Base-by-base conservation (phyloP, 1,140 invertebrate species). In the Drosophila triauraria region DNA sequence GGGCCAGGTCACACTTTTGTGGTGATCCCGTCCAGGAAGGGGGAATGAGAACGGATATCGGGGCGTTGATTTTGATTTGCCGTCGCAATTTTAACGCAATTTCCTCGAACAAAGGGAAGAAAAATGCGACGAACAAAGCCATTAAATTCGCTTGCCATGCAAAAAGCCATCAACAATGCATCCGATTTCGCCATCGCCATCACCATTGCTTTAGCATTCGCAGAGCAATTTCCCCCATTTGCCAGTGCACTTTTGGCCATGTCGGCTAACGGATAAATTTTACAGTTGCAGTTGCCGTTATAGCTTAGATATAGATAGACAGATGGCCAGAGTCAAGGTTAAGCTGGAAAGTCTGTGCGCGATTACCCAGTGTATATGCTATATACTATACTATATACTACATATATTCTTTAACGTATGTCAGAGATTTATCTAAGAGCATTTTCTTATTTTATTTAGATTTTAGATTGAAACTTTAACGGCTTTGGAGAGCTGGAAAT, bases 91-190 rank as follows among this genome's bases (percentile, higher is more conserved):
- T 80, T 67, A 86, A 77, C 62, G 47, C 80, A 69, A 87, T 82
- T 87, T 87, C 67, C 67, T 75, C 63, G 67, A 59, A 54, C 78
- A 78, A 85, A 70, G 48, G 70, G 35, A 40, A 23, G 35, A 40
- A 25, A 56, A 56, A 56, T 40, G 15, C 20, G 0, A 40, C 1
- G 53, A 56, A 56, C 53, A 72, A 87, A 59, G 69, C 84, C 83
- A 87, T 86, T 82, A 79, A 86, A 82, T 64, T 64, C 69, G 83
- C 75, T 71, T 71, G 57, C 64, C 58, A 85, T 68, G 57, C 60
- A 51, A 53, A 67, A 78, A 69, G 62, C 59, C 76, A 72, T 75
- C 63, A 68, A 78, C 51, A 63, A 77, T 76, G 68, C 74, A 70
- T 69, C 58, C 60, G 58, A 61, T 47, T 63, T 70, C 25, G 42